Evolutionary conservation across 2,888 invertebrate species (phyloP).

Genomic region (Chalcis sispes): DNA sequence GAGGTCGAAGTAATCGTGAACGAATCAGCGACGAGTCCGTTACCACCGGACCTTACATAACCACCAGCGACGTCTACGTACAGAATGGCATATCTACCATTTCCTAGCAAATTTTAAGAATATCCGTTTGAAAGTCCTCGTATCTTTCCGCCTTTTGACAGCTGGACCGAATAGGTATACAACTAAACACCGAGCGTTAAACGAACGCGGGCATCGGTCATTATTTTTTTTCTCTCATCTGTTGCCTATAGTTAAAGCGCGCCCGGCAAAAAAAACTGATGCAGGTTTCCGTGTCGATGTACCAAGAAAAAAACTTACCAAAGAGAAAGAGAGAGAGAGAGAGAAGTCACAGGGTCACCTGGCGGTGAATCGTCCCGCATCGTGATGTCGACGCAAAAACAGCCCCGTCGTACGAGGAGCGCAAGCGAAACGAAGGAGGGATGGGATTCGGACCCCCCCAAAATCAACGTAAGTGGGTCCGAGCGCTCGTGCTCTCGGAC

Average conservation of each 20-base stretch:
- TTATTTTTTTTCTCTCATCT: background rate
- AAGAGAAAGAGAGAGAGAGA: constrained; percentile 2
- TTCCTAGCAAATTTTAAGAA: constrained; percentile 17
- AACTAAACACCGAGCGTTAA: background rate
- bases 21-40: background rate
- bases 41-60: background rate
- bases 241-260: constrained; percentile 11
- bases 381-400: constrained; percentile 62
- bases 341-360: constrained; percentile 54
- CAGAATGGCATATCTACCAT: background rate
- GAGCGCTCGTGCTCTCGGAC: constrained; percentile 60
- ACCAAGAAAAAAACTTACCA: background rate
- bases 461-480: constrained; percentile 44
- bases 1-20: background rate
- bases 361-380: constrained; percentile 58
- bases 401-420: constrained; percentile 45
- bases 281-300: constrained; percentile 41
- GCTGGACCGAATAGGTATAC: constrained; percentile 54
- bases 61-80: background rate
- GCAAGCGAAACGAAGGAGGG: constrained; percentile 23
- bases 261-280: constrained; percentile 40
- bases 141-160: constrained; percentile 54
- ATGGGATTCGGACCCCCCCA: constrained; percentile 45
- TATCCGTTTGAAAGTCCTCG: constrained; percentile 39
- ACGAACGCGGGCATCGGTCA: constrained; percentile 22